Conservation (phyloP, 2,797 vertebrate species). For the Sylvilagus floridanus region DNA sequence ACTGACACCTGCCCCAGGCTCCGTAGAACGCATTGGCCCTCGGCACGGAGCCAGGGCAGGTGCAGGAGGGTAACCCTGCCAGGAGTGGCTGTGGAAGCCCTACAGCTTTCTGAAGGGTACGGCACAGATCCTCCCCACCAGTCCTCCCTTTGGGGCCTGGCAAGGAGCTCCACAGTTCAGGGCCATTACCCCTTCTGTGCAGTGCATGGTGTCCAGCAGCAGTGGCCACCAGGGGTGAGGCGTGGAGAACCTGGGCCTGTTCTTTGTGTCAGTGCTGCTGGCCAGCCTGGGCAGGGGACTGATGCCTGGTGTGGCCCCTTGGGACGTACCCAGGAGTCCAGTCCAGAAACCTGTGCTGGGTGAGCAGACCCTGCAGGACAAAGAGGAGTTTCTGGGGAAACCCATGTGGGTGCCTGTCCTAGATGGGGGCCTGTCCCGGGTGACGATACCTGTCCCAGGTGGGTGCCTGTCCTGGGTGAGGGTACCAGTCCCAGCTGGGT, state of each 20-base stretch:
- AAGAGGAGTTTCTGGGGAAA: not conserved
- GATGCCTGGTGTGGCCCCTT: not conserved
- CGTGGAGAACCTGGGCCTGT: not conserved
- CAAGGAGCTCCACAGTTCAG: conserved; percentile 54
- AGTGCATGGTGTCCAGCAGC: not conserved
- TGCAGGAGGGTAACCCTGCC: too few species aligned
- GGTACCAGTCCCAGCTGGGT: too few species aligned
- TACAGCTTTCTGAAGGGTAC: not conserved
- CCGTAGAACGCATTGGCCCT: not conserved
- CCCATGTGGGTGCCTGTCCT: too few species aligned
- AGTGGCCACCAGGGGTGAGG: not conserved
- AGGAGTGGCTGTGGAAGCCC: not conserved
- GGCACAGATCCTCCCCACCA: not conserved
- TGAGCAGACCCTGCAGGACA: not conserved
- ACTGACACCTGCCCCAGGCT: not conserved
- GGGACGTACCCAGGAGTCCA: not conserved
- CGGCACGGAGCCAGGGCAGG: not conserved
- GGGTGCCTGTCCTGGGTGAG: too few species aligned
- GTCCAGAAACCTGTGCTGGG: not conserved
- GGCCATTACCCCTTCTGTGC: conserved; percentile 28
- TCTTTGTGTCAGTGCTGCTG: not conserved
- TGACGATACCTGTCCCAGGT: too few species aligned
- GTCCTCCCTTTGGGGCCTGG: not conserved
- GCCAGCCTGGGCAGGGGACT: not conserved
- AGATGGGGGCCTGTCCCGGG: not conserved